Percentiles rank a stretch among this genome's conserved stretches.
Evolutionary conservation across 2,113 vertebrate genomes (phyloP).

Genomic region (Ondatra zibethicus): DNA sequence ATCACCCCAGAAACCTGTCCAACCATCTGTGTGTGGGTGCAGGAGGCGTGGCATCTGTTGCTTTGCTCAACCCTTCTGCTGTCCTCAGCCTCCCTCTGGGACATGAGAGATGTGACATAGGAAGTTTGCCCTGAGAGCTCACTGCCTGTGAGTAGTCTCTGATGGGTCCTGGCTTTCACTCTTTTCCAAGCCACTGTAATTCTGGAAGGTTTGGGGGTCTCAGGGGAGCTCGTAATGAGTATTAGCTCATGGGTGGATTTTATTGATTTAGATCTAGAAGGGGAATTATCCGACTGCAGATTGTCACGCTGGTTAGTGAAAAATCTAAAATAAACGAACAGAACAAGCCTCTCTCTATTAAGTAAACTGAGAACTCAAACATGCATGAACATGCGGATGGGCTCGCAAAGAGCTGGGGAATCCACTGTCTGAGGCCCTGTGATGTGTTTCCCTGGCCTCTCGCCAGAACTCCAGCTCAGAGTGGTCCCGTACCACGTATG

Average conservation of each 20-base stretch:
- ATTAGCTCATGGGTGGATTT: conserved; percentile 61
- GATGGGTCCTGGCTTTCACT: conserved; percentile 3
- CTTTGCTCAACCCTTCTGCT: background rate
- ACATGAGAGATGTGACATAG: background rate
- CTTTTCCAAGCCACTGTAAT: conserved; percentile 14
- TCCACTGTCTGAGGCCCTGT: conserved; percentile 36
- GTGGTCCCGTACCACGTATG: background rate
- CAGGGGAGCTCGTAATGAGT: conserved; percentile 47
- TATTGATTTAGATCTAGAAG: conserved; percentile 53
- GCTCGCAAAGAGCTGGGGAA: conserved; percentile 63
- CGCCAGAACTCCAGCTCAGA: conserved; percentile 46
- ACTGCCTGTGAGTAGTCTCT: background rate
- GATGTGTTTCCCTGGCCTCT: conserved; percentile 68
- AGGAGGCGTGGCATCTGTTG: background rate
- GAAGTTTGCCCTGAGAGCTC: background rate
- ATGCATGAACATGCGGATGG: conserved; percentile 61
- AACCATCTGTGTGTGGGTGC: rapidly evolving
- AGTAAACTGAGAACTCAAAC: conserved; percentile 66
- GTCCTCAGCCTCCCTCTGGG: too few species aligned
- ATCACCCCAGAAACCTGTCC: background rate
- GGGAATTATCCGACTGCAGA: conserved; percentile 36
- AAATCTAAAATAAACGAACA: conserved; percentile 69
- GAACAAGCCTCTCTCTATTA: conserved; percentile 55
- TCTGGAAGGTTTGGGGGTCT: conserved; percentile 6
- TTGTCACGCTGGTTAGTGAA: conserved; percentile 63